These are phyloP conservation scores for Caloenas nicobarica DNA, from an alignment of 2,113 vertebrate species.

Conservation along the genomic window DNA sequence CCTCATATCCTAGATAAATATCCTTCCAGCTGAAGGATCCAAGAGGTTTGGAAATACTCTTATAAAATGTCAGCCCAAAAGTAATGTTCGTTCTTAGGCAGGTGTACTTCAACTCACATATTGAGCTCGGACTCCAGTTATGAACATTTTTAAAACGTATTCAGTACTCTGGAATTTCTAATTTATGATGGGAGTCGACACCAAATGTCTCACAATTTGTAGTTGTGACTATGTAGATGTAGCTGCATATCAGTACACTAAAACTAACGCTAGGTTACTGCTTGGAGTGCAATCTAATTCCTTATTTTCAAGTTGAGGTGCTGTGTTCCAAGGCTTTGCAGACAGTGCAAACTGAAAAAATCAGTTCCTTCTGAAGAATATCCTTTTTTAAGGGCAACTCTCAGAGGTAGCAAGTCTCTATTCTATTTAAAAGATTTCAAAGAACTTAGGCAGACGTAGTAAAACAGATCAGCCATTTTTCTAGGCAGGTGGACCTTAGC, in stretches of 20 bases:
- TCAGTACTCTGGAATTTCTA: background rate
- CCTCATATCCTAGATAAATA: background rate
- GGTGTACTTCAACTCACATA: background rate
- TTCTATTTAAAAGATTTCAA: background rate
- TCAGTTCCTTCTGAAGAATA: background rate
- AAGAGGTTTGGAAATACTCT: background rate
- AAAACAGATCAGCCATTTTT: background rate
- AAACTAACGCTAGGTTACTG: background rate
- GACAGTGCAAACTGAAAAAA: background rate
- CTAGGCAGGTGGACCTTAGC: background rate
- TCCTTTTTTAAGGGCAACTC: background rate
- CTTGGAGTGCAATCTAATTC: background rate
- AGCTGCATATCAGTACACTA: background rate
- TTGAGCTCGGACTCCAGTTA: background rate
- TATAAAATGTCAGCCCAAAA: background rate
- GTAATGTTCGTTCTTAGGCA: background rate
- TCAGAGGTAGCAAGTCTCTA: background rate
- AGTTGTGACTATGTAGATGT: background rate
- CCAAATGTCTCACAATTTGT: background rate
- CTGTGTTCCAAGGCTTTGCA: background rate
- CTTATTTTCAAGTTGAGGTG: background rate
- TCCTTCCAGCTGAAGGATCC: background rate
- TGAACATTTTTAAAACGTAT: background rate
- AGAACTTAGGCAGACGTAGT: background rate
- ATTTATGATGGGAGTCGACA: background rate